These are phyloP conservation scores for Iphiclides podalirius DNA, from an alignment of 2,888 invertebrate species.

Conservation along the genomic window DNA sequence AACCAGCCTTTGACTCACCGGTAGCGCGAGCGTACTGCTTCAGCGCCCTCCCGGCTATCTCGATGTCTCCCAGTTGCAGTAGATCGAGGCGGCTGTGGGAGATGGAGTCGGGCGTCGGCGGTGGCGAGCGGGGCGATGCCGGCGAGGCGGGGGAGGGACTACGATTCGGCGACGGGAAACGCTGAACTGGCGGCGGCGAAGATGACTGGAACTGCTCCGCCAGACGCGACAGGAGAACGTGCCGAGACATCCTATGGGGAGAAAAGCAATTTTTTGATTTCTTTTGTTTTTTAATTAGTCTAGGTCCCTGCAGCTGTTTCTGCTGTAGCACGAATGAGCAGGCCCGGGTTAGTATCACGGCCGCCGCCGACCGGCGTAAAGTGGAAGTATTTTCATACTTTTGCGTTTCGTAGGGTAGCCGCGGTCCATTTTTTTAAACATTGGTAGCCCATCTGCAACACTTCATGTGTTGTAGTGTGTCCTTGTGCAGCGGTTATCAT, in stretches of 20 bases:
- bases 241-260: constrained; percentile 62
- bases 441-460: too few relatives aligned
- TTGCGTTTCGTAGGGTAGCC: too few relatives aligned
- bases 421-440: too few relatives aligned
- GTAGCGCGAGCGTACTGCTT: constrained; percentile 75
- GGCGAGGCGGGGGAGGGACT: constrained; percentile 62
- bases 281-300: too few relatives aligned
- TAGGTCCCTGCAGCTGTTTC: too few relatives aligned
- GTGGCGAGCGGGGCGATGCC: constrained; percentile 55
- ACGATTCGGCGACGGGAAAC: constrained; percentile 65
- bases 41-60: constrained; percentile 69
- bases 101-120: constrained; percentile 56
- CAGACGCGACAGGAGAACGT: constrained; percentile 68
- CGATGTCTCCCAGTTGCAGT: constrained; percentile 66
- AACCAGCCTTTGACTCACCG: constrained; percentile 43
- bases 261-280: too few relatives aligned
- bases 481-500: too few relatives aligned
- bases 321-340: too few relatives aligned
- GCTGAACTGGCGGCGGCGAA: constrained; percentile 58
- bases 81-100: constrained; percentile 57
- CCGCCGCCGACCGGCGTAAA: too few relatives aligned
- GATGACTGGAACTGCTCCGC: constrained; percentile 71
- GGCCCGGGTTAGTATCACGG: too few relatives aligned
- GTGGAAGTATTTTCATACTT: too few relatives aligned
- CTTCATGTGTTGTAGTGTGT: too few relatives aligned